phyloP scores from a whole-genome alignment of 2,888 invertebrate genomes.

The Leptopilina drosophilae region DNA sequence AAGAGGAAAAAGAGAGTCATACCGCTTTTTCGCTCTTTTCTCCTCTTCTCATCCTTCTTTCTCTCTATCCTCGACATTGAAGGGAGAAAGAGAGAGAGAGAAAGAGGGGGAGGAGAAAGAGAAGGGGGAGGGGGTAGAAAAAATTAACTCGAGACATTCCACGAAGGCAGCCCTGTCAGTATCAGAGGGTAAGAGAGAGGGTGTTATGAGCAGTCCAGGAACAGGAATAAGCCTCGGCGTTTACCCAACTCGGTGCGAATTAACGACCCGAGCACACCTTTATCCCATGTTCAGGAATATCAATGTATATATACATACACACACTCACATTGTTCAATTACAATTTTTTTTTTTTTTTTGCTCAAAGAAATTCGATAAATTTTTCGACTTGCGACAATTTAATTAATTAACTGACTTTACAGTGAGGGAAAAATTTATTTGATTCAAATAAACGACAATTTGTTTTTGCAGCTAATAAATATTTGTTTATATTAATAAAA shows the following conservation, averaged over 20 bases:
- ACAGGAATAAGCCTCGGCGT: constrained; percentile 33
- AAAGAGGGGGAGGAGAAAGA: constrained; percentile 64
- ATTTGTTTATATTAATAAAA: no score
- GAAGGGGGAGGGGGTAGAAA: constrained; percentile 46
- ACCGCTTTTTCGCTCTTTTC: constrained; percentile 47
- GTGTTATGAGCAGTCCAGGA: constrained; percentile 42
- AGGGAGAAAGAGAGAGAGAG: constrained; percentile 5
- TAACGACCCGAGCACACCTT: constrained; percentile 32
- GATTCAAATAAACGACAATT: no score
- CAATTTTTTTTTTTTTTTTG: background rate
- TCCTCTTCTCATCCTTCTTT: constrained; percentile 35
- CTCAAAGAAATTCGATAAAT: background rate
- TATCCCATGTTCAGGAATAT: constrained; percentile 23
- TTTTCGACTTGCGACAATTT: background rate
- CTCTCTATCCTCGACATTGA: constrained; percentile 49
- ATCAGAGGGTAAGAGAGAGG: constrained; percentile 1
- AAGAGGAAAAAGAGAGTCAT: constrained; percentile 62
- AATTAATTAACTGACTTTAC: no score
- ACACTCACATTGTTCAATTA: background rate
- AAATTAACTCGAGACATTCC: constrained; percentile 72
- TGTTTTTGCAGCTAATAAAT: no score
- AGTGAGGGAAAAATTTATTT: no score
- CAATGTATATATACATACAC: constrained; percentile 16
- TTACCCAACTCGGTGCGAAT: constrained; percentile 37
- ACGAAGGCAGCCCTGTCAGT: constrained; percentile 48